Conservation (phyloP, 1,140 invertebrate genomes). For the Drosophila mojavensis region DNA sequence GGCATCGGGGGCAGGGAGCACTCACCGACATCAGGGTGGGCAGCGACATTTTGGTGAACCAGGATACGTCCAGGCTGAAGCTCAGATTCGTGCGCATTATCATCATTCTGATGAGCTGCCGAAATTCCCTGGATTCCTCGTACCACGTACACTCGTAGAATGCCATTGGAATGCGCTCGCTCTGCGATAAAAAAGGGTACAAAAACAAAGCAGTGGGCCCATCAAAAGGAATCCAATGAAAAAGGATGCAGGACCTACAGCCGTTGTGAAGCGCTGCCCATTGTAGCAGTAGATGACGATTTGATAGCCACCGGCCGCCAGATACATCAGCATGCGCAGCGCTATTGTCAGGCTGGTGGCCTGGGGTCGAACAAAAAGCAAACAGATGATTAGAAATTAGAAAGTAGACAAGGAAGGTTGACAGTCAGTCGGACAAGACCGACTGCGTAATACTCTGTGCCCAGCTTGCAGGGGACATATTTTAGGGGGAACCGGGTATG, state of each 20-base stretch:
- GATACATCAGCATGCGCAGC: constrained; percentile 72
- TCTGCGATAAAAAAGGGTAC: constrained; percentile 41
- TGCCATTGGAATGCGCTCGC: constrained; percentile 63
- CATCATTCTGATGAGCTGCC: constrained; percentile 73
- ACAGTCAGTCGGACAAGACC: too few relatives aligned
- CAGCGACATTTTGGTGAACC: constrained; percentile 74
- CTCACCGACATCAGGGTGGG: constrained; percentile 75
- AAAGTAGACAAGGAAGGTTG: too few relatives aligned
- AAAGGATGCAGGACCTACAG: constrained; percentile 47
- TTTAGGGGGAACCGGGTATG: not conserved
- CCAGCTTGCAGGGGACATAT: not conserved
- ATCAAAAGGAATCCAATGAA: not conserved
- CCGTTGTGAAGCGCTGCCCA: constrained; percentile 63
- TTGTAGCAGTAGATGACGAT: constrained; percentile 78
- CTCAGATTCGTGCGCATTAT: constrained; percentile 66
- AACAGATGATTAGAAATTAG: not conserved
- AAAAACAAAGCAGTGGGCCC: constrained; percentile 2
- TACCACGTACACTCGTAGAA: constrained; percentile 71
- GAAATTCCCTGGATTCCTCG: constrained; percentile 64
- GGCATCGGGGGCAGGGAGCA: constrained; percentile 3
- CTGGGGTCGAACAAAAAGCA: constrained; percentile 22
- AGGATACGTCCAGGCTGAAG: constrained; percentile 72
- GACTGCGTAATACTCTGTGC: not conserved
- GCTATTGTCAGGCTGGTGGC: constrained; percentile 44
- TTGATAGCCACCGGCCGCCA: constrained; percentile 66